Evolutionary conservation across 2,888 invertebrate genomes (phyloP), one percentile per base, ranked within the genome.

Genomic region (Dyspetes luteomarginatus): DNA sequence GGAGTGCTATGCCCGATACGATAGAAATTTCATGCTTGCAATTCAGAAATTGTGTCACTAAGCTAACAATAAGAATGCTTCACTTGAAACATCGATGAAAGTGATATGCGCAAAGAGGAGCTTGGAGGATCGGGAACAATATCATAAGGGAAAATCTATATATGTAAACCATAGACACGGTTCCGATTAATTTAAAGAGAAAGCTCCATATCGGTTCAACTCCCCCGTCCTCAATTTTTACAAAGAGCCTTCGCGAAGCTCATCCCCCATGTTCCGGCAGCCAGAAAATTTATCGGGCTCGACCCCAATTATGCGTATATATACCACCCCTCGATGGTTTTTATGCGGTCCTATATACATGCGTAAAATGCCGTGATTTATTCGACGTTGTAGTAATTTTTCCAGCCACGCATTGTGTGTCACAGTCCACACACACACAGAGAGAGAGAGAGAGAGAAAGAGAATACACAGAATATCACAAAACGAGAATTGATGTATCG

Each of bases 401-500:
- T 74, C 50, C 22, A 4, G 36, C 7, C 4, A 26, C 56, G 41
- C 19, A 28, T 30, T 9, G 19, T 26, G 50, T 41, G 69, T 69
- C 69, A 55, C n/a, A n/a, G n/a, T n/a, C n/a, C n/a, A n/a, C n/a
- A n/a, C n/a, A 28, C 24, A 55, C 15, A n/a, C 12, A 71, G 55
- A 3, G 30, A 30, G 15, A 2, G n/a, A 3, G 1, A 36, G 12
- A 17, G 30, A 1, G 43, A 22, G 2, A 52, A 9, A 55, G 43
- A 28, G 41, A 12, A 52, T 17, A 36, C 62, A 43, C 45, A 4
- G 50, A 30, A 28, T 41, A 52, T 62, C 50, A 24, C 26, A 15
- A 28, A 80, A 60, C 65, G 79, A 52, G 65, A 71, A 75, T 80
- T 71, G 79, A 75, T 65, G 71, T 75, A 80, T 80, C 69, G 79